These are phyloP conservation scores for Drosophila diplacantha DNA, from an alignment of 2,888 invertebrate genomes.

Conservation along the genomic window DNA sequence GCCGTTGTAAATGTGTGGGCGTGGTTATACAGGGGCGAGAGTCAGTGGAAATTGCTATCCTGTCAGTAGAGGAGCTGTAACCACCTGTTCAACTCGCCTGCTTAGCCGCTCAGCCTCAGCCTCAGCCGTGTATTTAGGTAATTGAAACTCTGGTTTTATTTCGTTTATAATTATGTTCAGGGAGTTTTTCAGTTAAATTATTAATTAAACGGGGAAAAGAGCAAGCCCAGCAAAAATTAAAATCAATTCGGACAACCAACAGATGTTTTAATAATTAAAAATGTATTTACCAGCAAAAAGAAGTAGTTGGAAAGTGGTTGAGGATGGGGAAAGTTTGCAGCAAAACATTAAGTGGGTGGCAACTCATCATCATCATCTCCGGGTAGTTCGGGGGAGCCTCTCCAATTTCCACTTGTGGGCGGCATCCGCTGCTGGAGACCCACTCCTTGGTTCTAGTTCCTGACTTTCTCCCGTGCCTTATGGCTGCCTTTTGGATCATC, in stretches of 20 bases:
- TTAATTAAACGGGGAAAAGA: constrained; percentile 15
- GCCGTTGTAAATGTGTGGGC: constrained; percentile 55
- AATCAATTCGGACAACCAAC: constrained; percentile 22
- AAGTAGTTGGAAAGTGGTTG: constrained; percentile 7
- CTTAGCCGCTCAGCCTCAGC: background rate
- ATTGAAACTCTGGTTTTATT: constrained; percentile 55
- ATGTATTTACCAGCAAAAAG: constrained; percentile 17
- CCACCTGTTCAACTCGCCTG: constrained; percentile 21
- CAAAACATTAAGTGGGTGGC: constrained; percentile 21
- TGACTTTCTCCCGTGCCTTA: constrained; percentile 16
- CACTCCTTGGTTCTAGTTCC: constrained; percentile 27
- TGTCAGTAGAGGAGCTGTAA: constrained; percentile 30
- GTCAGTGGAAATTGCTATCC: constrained; percentile 43
- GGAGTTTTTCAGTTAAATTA: constrained; percentile 15
- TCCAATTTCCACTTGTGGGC: constrained; percentile 26
- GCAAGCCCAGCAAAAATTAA: constrained; percentile 8
- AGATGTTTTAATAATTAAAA: constrained; percentile 35
- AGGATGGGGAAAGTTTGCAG: constrained; percentile 23
- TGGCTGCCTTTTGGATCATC: constrained; percentile 1
- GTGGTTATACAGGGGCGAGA: constrained; percentile 35
- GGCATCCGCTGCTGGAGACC: constrained; percentile 16
- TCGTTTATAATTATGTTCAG: constrained; percentile 37
- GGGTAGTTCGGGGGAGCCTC: background rate
- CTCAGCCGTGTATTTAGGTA: constrained; percentile 29
- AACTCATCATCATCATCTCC: constrained; percentile 10